phyloP scores from a whole-genome alignment of 1,140 invertebrate genomes.

The Kradibia gibbosae region DNA sequence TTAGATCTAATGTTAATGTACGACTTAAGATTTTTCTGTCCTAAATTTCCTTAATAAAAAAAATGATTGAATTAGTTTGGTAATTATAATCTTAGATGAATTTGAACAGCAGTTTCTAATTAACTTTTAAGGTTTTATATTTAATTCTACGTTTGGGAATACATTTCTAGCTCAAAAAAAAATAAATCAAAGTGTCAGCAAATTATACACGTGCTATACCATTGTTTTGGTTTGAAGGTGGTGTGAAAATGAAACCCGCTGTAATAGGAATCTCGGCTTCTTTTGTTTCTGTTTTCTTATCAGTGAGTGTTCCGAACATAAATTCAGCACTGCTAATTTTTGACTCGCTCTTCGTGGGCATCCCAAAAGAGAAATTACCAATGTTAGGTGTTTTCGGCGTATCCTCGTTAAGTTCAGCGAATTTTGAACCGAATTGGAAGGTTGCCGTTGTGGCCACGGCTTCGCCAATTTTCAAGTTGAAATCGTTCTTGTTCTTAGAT shows the following conservation, averaged over 20 bases:
- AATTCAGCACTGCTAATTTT: conserved; percentile 4
- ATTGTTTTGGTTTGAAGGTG: background rate
- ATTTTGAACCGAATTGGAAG: conserved; percentile 43
- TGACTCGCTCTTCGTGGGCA: conserved; percentile 43
- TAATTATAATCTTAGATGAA: no score
- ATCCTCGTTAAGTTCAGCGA: background rate
- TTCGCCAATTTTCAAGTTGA: conserved; percentile 21
- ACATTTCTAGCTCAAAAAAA: background rate
- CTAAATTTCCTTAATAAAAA: no score
- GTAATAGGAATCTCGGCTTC: background rate
- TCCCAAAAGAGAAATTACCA: conserved; percentile 66
- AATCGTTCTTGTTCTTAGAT: background rate
- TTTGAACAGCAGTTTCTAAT: no score
- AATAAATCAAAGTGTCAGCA: background rate
- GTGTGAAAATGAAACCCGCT: background rate
- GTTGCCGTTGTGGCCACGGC: conserved; percentile 6
- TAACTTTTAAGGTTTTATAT: no score
- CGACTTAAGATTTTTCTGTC: no score
- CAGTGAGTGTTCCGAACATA: conserved; percentile 12
- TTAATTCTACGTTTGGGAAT: no score
- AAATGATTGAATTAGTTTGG: no score
- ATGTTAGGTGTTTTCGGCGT: background rate
- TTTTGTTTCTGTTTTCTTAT: background rate
- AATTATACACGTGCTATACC: background rate
- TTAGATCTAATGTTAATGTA: no score